Evolutionary conservation across 1,140 invertebrate species (phyloP), one percentile per base, ranked within the genome.

Genomic region (Ostrea edulis): DNA sequence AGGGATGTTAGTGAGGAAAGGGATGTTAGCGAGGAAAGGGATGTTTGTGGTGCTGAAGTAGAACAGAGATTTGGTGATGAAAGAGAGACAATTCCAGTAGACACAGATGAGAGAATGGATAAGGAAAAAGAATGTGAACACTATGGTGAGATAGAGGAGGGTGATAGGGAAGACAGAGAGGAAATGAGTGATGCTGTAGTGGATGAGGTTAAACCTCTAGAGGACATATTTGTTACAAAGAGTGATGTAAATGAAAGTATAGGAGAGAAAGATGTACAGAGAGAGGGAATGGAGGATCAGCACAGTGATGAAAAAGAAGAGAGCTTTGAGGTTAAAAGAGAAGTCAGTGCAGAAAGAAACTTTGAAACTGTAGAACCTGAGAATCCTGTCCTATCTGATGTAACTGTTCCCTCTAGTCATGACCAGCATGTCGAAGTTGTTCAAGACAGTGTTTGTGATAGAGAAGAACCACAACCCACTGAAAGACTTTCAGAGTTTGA

Each of bases 61-160:
- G 35, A 44, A 44, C 35, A 44, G 35, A 44, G 5, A 44, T 44
- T 44, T 44, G 35, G 35, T 44, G 35, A 44, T 44, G 35, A 44
- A 44, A 44, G 35, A 44, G 35, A 44, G 35, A 44, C 5, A 44
- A 5, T 44, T 44, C 35, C 71, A 35, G 71, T 51, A n/a, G 71
- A 87, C 82, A 54, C 54, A 5, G 58, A 65, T 52, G 55, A 87
- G 35, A 82, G 29, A 54, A 55, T 55, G 8, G 86, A 82, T 25
- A 54, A 82, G 22, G 51, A 86, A 81, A 52, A 22, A 8, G 82
- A 87, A 20, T 52, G 54, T 29, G 54, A 82, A 44, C n/a, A 82
- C n/a, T 62, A 22, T 8, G 55, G 58, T 62, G 86, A 51, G 20
- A n/a, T 29, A 65, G 29, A 55, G 7, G 65, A 87, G 55, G 29